Evolutionary conservation across 2,797 vertebrate genomes (phyloP).

Genomic region (Melanotaenia maccullochi): DNA sequence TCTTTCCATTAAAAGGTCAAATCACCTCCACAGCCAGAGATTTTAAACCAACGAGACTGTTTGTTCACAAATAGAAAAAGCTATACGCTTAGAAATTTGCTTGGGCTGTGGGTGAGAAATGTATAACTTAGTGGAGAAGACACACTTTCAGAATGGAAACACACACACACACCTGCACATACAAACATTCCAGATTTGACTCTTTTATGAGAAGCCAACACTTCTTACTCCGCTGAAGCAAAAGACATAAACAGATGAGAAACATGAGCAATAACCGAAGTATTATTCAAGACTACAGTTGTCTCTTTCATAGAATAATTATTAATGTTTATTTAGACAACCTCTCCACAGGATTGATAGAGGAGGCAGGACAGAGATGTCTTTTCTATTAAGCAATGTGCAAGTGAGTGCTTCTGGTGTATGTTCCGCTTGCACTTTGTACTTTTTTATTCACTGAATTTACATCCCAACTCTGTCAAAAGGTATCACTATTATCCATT

Average conservation of each 20-base stretch:
- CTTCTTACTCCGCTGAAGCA: conserved; percentile 28
- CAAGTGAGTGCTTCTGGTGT: neutral
- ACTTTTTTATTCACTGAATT: neutral
- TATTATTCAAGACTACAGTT: conserved; percentile 19
- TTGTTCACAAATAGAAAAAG: conserved; percentile 35
- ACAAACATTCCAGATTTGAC: conserved; percentile 38
- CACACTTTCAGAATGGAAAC: conserved; percentile 31
- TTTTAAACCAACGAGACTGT: conserved; percentile 21
- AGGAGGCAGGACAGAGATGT: conserved; percentile 32
- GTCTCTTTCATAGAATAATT: conserved; percentile 12
- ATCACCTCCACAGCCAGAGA: neutral
- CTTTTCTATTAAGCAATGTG: conserved; percentile 4
- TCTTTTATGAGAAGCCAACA: conserved; percentile 42
- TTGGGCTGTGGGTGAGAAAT: conserved; percentile 66
- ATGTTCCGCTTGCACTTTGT: neutral
- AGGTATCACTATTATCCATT: neutral
- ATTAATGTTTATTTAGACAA: conserved; percentile 36
- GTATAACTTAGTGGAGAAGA: conserved; percentile 57
- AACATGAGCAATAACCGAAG: conserved; percentile 20
- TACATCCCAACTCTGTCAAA: neutral
- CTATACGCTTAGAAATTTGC: conserved; percentile 49
- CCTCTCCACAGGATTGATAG: conserved; percentile 27
- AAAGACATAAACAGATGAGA: conserved; percentile 43
- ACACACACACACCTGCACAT: conserved; percentile 5
- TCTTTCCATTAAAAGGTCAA: conserved; percentile 4